Evolutionary conservation across 2,113 vertebrate genomes (phyloP).

Genomic region (Channa argus): DNA sequence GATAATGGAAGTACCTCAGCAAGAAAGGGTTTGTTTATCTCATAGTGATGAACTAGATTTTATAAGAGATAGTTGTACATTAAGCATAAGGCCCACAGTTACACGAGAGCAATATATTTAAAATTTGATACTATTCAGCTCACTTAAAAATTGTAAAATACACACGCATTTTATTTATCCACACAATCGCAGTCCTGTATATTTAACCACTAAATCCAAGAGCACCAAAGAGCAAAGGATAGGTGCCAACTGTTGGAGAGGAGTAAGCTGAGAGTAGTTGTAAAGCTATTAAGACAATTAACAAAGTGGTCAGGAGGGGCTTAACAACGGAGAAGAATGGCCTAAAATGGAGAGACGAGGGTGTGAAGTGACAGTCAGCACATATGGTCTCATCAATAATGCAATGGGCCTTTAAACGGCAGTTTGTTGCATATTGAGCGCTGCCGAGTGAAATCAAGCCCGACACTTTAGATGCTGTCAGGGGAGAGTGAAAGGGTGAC

Average conservation of each 20-base stretch:
- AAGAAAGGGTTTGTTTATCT: neutral
- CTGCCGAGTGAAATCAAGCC: slow-evolving; percentile 82
- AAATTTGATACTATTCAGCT: neutral
- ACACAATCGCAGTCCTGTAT: neutral
- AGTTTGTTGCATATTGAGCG: slow-evolving; percentile 84
- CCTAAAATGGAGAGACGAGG: slow-evolving; percentile 64
- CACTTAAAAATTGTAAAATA: slow-evolving; percentile 11
- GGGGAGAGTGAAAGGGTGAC: slow-evolving; percentile 61
- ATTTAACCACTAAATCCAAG: slow-evolving; percentile 36
- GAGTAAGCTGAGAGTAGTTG: slow-evolving; percentile 63
- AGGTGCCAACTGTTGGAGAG: slow-evolving; percentile 46
- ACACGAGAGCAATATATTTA: no score
- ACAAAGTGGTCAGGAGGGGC: slow-evolving; percentile 73
- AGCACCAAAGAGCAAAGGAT: slow-evolving; percentile 27
- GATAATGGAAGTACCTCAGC: neutral
- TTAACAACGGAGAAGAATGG: slow-evolving; percentile 44
- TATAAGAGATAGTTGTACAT: neutral
- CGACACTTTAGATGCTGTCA: slow-evolving; percentile 79
- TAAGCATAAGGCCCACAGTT: no score
- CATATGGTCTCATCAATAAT: slow-evolving; percentile 87
- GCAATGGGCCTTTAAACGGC: slow-evolving; percentile 82
- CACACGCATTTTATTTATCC: slow-evolving; percentile 20
- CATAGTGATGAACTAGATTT: neutral
- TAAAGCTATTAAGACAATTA: slow-evolving; percentile 75
- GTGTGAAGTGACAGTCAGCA: slow-evolving; percentile 86